phyloP scores from a whole-genome alignment of 2,888 invertebrate species.

The Hypsopygia costalis region DNA sequence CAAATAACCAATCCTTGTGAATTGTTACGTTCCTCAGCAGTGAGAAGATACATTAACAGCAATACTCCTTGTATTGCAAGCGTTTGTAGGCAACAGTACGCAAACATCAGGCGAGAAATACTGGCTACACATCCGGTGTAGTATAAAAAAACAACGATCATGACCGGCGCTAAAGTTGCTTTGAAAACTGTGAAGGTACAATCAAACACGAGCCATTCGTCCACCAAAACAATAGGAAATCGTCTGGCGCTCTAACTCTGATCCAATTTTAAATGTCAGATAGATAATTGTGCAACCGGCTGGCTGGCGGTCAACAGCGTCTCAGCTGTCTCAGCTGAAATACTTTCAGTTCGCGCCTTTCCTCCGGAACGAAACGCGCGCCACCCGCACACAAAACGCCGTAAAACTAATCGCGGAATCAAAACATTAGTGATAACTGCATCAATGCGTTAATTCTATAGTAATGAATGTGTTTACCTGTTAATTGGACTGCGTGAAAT shows the following conservation, averaged over 20 bases:
- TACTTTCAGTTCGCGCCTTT: slow-evolving; percentile 49
- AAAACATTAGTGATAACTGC: neutral
- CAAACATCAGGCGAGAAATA: too few species aligned
- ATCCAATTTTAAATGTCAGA: slow-evolving; percentile 80
- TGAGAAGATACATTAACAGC: too few species aligned
- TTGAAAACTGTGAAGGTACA: too few species aligned
- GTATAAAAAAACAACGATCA: too few species aligned
- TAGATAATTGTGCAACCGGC: slow-evolving; percentile 76
- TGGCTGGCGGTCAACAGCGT: slow-evolving; percentile 64
- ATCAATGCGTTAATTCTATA: slow-evolving; percentile 23
- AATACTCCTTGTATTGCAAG: too few species aligned
- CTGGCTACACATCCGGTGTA: too few species aligned
- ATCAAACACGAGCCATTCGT: too few species aligned
- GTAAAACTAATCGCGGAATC: neutral
- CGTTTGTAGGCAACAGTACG: too few species aligned
- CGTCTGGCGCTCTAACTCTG: slow-evolving; percentile 46
- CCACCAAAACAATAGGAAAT: slow-evolving; percentile 13
- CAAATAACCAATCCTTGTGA: too few species aligned
- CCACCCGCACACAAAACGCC: neutral
- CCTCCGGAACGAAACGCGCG: slow-evolving; percentile 18
- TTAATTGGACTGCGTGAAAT: slow-evolving; percentile 32
- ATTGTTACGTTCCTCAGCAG: too few species aligned
- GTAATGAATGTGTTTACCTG: slow-evolving; percentile 10
- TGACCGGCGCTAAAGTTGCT: too few species aligned
- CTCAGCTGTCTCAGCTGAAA: slow-evolving; percentile 49